A percentile compares a stretch with the other conserved stretches of the same genome.
Evolutionary conservation across 2,113 vertebrate species (phyloP).

Genomic region (Ceyx melanurus): DNA sequence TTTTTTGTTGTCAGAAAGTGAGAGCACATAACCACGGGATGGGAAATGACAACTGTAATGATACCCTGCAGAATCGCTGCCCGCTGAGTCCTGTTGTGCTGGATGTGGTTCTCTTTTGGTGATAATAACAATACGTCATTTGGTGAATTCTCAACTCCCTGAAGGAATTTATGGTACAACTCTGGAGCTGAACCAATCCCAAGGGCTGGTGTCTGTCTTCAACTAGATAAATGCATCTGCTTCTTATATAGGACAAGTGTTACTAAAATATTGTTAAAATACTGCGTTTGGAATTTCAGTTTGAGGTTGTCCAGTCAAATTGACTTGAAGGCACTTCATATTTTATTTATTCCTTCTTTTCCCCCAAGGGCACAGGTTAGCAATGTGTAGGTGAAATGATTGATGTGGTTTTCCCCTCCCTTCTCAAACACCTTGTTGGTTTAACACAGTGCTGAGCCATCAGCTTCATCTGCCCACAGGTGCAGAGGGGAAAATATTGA

Average conservation of each 20-base stretch:
- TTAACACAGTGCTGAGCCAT: slow-evolving; percentile 10
- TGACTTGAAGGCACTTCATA: slow-evolving; percentile 22
- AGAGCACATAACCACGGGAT: slow-evolving; percentile 37
- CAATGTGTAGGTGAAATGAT: background rate
- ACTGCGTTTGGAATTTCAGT: background rate
- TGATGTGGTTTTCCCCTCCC: background rate
- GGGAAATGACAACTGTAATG: slow-evolving; percentile 61
- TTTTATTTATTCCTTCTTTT: background rate
- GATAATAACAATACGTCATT: slow-evolving; percentile 81
- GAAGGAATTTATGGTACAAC: slow-evolving; percentile 51
- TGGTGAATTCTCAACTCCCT: slow-evolving; percentile 75
- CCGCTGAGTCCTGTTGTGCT: slow-evolving; percentile 67
- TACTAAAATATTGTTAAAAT: slow-evolving; percentile 48
- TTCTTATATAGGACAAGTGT: slow-evolving; percentile 66
- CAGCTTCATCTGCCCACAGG: slow-evolving; percentile 28
- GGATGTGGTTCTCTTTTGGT: slow-evolving; percentile 55
- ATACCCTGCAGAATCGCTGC: slow-evolving; percentile 76
- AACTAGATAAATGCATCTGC: slow-evolving; percentile 60
- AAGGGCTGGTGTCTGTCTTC: slow-evolving; percentile 63
- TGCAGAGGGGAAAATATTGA: slow-evolving; percentile 36
- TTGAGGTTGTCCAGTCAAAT: slow-evolving; percentile 20
- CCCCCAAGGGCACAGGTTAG: background rate
- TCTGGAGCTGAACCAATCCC: slow-evolving; percentile 67
- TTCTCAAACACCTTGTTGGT: background rate
- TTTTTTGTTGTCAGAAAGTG: slow-evolving; percentile 19